phyloP scores from a whole-genome alignment of 2,888 invertebrate species.

The Apoda limacodes region DNA sequence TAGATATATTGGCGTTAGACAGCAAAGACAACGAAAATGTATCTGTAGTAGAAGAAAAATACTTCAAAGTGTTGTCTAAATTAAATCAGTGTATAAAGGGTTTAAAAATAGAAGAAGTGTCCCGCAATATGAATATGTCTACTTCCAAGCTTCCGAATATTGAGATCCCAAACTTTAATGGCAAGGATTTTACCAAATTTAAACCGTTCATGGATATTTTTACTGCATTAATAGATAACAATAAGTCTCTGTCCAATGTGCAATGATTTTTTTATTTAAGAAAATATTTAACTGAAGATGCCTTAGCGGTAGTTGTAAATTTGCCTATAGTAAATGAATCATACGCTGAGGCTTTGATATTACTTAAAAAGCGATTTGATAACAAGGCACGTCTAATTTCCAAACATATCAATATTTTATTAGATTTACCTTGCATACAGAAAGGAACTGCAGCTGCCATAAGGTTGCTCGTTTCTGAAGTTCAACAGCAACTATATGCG shows the following conservation, averaged over 20 bases:
- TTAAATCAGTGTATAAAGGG: no score
- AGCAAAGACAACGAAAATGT: no score
- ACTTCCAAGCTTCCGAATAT: not conserved
- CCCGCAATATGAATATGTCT: no score
- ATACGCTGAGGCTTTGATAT: slow-evolving; percentile 8
- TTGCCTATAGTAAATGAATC: slow-evolving; percentile 12
- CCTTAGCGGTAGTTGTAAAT: slow-evolving; percentile 11
- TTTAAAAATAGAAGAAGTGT: no score
- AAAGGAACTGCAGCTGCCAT: slow-evolving; percentile 16
- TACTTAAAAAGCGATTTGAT: slow-evolving; percentile 12
- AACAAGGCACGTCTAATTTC: slow-evolving; percentile 9
- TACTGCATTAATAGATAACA: slow-evolving; percentile 1
- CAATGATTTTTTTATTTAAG: slow-evolving; percentile 9
- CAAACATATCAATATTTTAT: slow-evolving; percentile 10
- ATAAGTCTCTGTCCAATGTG: slow-evolving; percentile 1
- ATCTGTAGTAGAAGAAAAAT: no score
- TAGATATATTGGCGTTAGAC: no score
- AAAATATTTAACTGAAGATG: no score
- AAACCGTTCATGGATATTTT: slow-evolving; percentile 4
- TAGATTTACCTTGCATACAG: slow-evolving; percentile 11
- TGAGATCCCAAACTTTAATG: slow-evolving; percentile 1
- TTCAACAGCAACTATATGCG: no score
- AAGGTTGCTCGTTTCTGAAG: slow-evolving; percentile 10
- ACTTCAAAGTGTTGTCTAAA: no score
- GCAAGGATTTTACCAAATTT: slow-evolving; percentile 2